phyloP scores from a whole-genome alignment of 2,113 vertebrate genomes.

The Lepus americanus region DNA sequence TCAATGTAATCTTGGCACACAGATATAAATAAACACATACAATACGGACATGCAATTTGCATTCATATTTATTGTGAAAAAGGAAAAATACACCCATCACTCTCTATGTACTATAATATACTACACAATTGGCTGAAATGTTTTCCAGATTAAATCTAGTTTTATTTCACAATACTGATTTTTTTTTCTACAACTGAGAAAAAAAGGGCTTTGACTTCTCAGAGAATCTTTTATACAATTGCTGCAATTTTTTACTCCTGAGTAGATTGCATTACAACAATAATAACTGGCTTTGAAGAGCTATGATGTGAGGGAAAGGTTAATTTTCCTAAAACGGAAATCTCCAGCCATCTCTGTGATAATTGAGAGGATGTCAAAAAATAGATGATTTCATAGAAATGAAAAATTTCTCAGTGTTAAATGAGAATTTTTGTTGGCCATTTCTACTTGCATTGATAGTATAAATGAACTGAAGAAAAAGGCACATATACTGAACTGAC shows the following conservation, averaged over 20 bases:
- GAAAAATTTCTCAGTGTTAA: constrained; percentile 52
- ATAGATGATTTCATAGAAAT: constrained; percentile 53
- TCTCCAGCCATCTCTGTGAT: constrained; percentile 66
- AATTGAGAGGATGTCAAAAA: constrained; percentile 43
- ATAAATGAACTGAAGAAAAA: constrained; percentile 30
- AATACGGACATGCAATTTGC: not conserved
- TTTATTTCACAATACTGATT: not conserved
- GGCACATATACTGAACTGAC: not conserved
- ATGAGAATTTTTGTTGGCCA: not conserved
- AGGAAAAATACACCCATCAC: not conserved
- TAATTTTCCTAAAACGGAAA: constrained; percentile 68
- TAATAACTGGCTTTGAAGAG: constrained; percentile 39
- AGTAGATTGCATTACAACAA: constrained; percentile 47
- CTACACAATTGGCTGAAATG: not conserved
- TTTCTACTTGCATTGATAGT: not conserved
- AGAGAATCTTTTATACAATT: not conserved
- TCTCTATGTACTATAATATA: not conserved
- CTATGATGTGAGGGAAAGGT: constrained; percentile 55
- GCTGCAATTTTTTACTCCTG: constrained; percentile 39
- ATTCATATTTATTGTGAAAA: constrained; percentile 16
- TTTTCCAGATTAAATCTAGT: constrained; percentile 56
- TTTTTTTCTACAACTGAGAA: constrained; percentile 9
- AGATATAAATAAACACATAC: not conserved
- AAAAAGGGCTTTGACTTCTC: not conserved
- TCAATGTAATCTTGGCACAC: constrained; percentile 29